Conservation (phyloP, 2,113 vertebrate species). For the Scatophagus argus region DNA sequence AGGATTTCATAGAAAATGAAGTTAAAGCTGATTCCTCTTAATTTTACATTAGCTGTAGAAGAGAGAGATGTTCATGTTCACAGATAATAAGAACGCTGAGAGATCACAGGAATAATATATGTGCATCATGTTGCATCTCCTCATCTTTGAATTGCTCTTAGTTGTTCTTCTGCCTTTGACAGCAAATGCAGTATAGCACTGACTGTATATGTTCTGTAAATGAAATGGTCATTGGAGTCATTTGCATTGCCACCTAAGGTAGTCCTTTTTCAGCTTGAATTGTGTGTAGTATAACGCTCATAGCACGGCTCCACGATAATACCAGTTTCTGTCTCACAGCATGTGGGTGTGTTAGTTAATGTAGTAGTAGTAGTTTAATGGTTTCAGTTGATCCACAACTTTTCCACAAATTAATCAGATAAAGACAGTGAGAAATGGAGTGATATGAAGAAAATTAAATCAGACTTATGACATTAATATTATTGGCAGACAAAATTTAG, state of each 20-base stretch:
- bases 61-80: slow-evolving; percentile 10
- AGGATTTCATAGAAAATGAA: slow-evolving; percentile 3
- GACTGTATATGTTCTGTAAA: neutral
- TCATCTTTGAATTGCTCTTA: neutral
- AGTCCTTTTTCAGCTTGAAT: neutral
- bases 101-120: slow-evolving; percentile 4
- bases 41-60: neutral
- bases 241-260: neutral
- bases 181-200: neutral
- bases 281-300: slow-evolving; percentile 6
- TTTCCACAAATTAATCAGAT: slow-evolving; percentile 11
- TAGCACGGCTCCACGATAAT: neutral
- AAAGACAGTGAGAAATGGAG: slow-evolving; percentile 3
- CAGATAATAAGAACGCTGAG: slow-evolving; percentile 3
- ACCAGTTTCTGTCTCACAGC: neutral
- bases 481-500: neutral
- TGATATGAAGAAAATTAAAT: slow-evolving; percentile 1
- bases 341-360: slow-evolving; percentile 15
- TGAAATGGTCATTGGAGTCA: neutral
- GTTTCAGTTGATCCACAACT: slow-evolving; percentile 12
- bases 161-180: neutral
- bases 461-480: neutral
- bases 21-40: slow-evolving; percentile 2
- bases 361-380: slow-evolving; percentile 5
- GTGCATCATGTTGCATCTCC: neutral